These are phyloP conservation scores for Drosophila ercepeae DNA, from an alignment of 1,140 invertebrate genomes.

Conservation along the genomic window DNA sequence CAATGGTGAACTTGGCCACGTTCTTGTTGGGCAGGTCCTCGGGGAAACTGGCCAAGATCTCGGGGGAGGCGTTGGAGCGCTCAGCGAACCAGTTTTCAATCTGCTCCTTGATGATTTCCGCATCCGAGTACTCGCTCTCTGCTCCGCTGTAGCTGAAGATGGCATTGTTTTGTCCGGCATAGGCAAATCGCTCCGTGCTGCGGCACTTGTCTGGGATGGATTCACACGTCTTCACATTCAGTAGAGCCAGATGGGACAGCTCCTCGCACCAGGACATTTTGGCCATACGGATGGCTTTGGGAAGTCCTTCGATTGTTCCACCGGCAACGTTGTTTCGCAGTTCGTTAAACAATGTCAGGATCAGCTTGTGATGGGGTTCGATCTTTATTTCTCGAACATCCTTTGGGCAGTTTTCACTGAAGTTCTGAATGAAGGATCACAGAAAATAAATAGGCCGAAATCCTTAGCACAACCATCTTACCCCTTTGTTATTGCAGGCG, in stretches of 20 bases:
- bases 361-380: slow-evolving; percentile 44
- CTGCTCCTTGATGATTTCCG: slow-evolving; percentile 40
- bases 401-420: slow-evolving; percentile 51
- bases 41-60: slow-evolving; percentile 49
- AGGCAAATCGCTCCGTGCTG: slow-evolving; percentile 64
- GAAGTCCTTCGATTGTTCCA: slow-evolving; percentile 38
- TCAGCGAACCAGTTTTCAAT: slow-evolving; percentile 64
- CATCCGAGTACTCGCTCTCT: slow-evolving; percentile 55
- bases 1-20: slow-evolving; percentile 54
- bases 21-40: slow-evolving; percentile 48
- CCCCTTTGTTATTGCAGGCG: slow-evolving; percentile 66
- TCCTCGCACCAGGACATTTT: slow-evolving; percentile 69
- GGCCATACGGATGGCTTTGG: slow-evolving; percentile 62
- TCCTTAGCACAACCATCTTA: slow-evolving; percentile 3
- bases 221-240: slow-evolving; percentile 53
- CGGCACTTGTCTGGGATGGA: slow-evolving; percentile 59
- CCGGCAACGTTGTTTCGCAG: slow-evolving; percentile 61
- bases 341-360: slow-evolving; percentile 56
- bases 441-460: neutral
- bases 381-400: slow-evolving; percentile 48
- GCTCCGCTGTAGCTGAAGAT: slow-evolving; percentile 59
- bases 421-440: slow-evolving; percentile 22
- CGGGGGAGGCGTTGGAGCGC: slow-evolving; percentile 30
- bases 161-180: slow-evolving; percentile 64
- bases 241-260: slow-evolving; percentile 42